Base-by-base conservation (phyloP, 1,140 invertebrate species). In the Sinonovacula constricta region DNA sequence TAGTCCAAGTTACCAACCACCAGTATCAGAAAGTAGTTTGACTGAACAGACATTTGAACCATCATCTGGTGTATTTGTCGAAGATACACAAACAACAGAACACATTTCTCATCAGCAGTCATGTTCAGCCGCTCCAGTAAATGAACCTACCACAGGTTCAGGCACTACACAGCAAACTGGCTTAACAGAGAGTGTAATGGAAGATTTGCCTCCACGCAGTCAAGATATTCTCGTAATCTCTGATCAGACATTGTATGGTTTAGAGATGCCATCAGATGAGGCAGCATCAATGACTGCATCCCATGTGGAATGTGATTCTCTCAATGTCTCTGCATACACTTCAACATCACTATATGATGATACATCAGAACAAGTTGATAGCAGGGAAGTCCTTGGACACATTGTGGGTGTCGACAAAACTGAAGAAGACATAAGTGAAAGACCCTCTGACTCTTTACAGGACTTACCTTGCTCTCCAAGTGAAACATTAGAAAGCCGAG, bases 181-280 rank as follows among this genome's bases (percentile, higher is more conserved):
- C 7, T 51, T 81, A 15, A 86, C 83, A 34, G 81, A 81, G 68
- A 85, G 83, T 65, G 34, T 87, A 12, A 86, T 82, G 22, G 86
- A 86, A 78, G 82, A 86, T 62, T 71, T 87, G 39, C 77, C 71
- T 34, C 77, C 74, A 57, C 60, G 66, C 60, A 66, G 60, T 51
- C 80, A 82, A 28, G 84, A 86, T 62, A 33, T 77, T 33, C 69
- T 89, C 54, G 69, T 84, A 4, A 60, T 83, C 51, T 89, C 88
- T 39, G 88, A 89, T 31, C 83, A 86, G 36, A 89, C 88, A 28
- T 69, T 89, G 30, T 89, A 88, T 83, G 88, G 85, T n/a, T 69
- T 88, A 45, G 88, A 89, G 63, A 89, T 89, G 88, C 88, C 88
- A 67, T 82, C 86, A 34, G 87, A 88, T 33, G 88, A 89, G 77